phyloP scores from a whole-genome alignment of 2,113 vertebrate genomes.

The Notarius lentiginosus region DNA sequence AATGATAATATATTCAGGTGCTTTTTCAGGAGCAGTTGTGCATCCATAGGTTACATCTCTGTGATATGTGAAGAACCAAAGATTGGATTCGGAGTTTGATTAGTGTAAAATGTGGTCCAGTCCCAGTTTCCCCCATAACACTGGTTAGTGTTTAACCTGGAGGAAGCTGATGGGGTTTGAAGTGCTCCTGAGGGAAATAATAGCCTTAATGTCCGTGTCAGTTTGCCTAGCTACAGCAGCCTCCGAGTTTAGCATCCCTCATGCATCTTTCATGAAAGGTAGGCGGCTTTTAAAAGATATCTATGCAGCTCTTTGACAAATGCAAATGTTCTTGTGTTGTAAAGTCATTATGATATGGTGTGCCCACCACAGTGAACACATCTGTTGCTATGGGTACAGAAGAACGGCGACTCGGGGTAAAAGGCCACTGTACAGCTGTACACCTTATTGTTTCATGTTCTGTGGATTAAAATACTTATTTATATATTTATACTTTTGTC shows the following conservation, averaged over 20 bases:
- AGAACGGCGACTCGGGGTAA: constrained; percentile 10
- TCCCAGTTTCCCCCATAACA: neutral
- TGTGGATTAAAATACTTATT: neutral
- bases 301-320: constrained; percentile 33
- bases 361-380: constrained; percentile 51
- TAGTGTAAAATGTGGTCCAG: neutral
- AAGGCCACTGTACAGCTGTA: neutral
- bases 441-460: neutral
- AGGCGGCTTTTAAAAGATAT: constrained; percentile 7
- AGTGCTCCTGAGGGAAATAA: constrained; percentile 39
- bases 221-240: constrained; percentile 22
- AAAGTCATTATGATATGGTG: constrained; percentile 32
- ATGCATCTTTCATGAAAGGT: constrained; percentile 49
- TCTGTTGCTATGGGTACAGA: constrained; percentile 60
- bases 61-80: neutral
- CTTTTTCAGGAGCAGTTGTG: neutral
- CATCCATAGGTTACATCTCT: neutral
- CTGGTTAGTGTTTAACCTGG: neutral
- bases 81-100: neutral
- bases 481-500: neutral
- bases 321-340: constrained; percentile 45
- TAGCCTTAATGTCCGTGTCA: constrained; percentile 55
- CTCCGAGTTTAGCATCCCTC: constrained; percentile 24
- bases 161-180: constrained; percentile 31
- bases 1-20: constrained; percentile 1